phyloP scores from a whole-genome alignment of 2,797 vertebrate species.

The Anableps anableps region DNA sequence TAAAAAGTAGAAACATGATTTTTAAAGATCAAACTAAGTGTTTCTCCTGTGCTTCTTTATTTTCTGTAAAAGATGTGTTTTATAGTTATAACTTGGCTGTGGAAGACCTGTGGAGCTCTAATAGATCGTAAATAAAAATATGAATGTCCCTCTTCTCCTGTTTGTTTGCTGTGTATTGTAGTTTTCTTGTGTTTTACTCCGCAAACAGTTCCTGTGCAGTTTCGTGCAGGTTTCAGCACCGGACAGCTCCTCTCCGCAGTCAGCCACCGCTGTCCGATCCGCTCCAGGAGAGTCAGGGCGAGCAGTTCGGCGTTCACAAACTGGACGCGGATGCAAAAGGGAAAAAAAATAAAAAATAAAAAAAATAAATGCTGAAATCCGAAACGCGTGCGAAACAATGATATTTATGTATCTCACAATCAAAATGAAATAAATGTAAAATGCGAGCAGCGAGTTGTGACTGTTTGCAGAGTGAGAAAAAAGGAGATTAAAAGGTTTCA shows the following conservation, averaged over 20 bases:
- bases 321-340: not conserved
- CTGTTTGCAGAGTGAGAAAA: not conserved
- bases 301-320: conserved; percentile 8
- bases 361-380: conserved; percentile 33
- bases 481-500: conserved; percentile 16
- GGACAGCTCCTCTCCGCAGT: conserved; percentile 63
- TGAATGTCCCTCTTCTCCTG: not conserved
- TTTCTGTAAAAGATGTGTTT: conserved; percentile 9
- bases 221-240: conserved; percentile 63
- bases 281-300: conserved; percentile 19
- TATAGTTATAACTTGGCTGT: conserved; percentile 1
- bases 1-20: conserved; percentile 55
- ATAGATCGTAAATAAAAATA: conserved; percentile 25
- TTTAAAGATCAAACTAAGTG: conserved; percentile 27
- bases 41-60: conserved; percentile 11
- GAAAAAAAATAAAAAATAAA: too few relatives aligned
- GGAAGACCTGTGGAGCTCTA: conserved; percentile 49
- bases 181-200: not conserved
- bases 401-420: not conserved
- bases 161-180: conserved; percentile 9
- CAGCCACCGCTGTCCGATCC: conserved; percentile 35
- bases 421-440: not conserved
- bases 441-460: conserved; percentile 6
- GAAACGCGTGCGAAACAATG: conserved; percentile 19
- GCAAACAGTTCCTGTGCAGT: not conserved